These are phyloP conservation scores for Muscicapa comitata DNA, from an alignment of 2,797 vertebrate species.

Conservation along the genomic window DNA sequence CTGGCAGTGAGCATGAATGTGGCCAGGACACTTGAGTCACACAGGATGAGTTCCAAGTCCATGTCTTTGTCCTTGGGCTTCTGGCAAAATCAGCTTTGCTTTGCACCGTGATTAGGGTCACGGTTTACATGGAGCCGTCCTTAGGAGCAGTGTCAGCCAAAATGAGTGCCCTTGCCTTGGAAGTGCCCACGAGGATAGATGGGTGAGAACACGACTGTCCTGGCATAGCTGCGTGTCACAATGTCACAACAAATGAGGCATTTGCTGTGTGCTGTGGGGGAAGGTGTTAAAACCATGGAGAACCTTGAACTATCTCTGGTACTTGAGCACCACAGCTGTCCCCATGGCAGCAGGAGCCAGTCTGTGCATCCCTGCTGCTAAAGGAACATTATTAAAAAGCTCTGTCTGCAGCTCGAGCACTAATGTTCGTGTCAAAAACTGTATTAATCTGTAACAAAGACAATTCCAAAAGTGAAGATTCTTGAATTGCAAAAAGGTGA, in stretches of 20 bases:
- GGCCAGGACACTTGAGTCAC: not conserved
- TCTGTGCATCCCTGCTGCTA: not conserved
- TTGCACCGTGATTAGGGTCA: rapidly evolving
- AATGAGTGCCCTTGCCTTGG: rapidly evolving
- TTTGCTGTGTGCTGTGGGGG: not conserved
- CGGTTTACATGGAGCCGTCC: rapidly evolving
- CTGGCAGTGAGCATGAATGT: rapidly evolving
- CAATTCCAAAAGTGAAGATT: not conserved
- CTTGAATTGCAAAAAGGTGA: not conserved
- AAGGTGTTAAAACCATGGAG: not conserved
- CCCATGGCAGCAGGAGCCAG: not conserved
- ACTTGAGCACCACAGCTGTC: not conserved
- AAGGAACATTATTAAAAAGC: not conserved
- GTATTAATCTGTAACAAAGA: not conserved
- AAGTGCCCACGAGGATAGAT: rapidly evolving
- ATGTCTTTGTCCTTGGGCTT: not conserved
- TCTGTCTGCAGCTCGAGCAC: not conserved
- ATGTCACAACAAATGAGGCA: not conserved
- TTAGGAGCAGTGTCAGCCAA: not conserved
- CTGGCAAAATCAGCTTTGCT: not conserved
- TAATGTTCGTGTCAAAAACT: not conserved
- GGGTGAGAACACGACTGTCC: not conserved
- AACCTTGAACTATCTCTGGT: not conserved
- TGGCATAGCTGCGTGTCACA: rapidly evolving
- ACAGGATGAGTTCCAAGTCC: not conserved